phyloP scores from a whole-genome alignment of 2,797 vertebrate genomes.

The Psittacula derbiana region DNA sequence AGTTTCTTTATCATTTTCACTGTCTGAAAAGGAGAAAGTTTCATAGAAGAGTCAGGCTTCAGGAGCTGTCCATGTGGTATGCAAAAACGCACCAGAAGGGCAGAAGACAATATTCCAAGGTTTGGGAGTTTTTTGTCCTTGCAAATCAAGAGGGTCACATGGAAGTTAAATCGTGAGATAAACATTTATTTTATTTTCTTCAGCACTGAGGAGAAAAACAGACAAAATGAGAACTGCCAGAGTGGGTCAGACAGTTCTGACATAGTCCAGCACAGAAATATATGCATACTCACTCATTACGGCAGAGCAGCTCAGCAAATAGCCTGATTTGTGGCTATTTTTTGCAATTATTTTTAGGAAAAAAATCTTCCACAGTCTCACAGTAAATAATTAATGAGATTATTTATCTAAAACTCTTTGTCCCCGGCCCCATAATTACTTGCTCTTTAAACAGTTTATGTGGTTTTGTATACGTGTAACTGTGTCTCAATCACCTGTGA shows the following conservation, averaged over 20 bases:
- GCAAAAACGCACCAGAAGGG: neutral
- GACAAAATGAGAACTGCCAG: neutral
- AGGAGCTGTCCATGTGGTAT: neutral
- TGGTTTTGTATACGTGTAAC: neutral
- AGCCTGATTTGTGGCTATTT: neutral
- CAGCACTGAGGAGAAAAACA: neutral
- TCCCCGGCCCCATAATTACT: neutral
- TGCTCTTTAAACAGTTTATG: slow-evolving; percentile 43
- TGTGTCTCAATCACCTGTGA: neutral
- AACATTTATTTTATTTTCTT: neutral
- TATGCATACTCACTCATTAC: neutral
- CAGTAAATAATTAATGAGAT: slow-evolving; percentile 31
- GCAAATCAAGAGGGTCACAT: neutral
- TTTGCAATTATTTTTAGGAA: slow-evolving; percentile 9
- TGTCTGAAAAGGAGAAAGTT: neutral
- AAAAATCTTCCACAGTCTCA: neutral
- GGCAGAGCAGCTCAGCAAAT: neutral
- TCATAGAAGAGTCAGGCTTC: neutral
- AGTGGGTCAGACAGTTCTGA: neutral
- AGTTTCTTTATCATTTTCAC: neutral
- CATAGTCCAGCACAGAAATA: neutral
- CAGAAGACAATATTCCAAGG: neutral
- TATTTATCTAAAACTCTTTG: slow-evolving; percentile 3
- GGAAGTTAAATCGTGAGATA: neutral
- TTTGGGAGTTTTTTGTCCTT: neutral